These are phyloP conservation scores for Tautogolabrus adspersus DNA, from an alignment of 2,113 vertebrate genomes.

Conservation along the genomic window DNA sequence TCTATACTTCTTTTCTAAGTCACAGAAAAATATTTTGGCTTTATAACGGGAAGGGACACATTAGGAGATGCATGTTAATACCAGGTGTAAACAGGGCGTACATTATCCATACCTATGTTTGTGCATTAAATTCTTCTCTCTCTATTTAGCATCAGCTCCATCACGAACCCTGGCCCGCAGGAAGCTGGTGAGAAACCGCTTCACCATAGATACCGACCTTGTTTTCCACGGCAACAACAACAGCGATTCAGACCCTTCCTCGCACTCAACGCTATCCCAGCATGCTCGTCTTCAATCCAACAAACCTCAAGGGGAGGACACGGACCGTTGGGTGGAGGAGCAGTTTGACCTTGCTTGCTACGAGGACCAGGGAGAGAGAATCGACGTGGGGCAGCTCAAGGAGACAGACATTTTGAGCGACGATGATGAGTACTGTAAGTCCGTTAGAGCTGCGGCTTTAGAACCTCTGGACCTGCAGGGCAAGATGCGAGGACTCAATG, in stretches of 20 bases:
- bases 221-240: conserved; percentile 87
- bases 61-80: not conserved
- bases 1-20: no score
- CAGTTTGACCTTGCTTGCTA: conserved; percentile 93
- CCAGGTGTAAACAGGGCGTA: not conserved
- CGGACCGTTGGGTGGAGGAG: conserved; percentile 96
- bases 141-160: conserved; percentile 89
- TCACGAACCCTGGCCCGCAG: conserved; percentile 89
- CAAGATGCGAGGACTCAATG: conserved; percentile 52
- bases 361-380: conserved; percentile 85
- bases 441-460: conserved; percentile 76
- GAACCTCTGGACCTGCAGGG: conserved; percentile 77
- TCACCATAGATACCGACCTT: conserved; percentile 93
- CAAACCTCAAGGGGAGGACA: conserved; percentile 84
- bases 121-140: not conserved
- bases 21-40: not conserved
- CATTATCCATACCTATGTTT: not conserved
- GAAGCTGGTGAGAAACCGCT: conserved; percentile 91
- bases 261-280: conserved; percentile 6
- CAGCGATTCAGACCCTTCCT: conserved; percentile 79
- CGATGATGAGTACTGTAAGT: conserved; percentile 94
- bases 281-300: conserved; percentile 42
- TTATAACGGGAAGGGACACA: no score
- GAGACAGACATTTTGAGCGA: conserved; percentile 99
- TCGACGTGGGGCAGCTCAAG: conserved; percentile 82